phyloP scores from a whole-genome alignment of 2,888 invertebrate species.

The Dicyrtomina minuta region DNA sequence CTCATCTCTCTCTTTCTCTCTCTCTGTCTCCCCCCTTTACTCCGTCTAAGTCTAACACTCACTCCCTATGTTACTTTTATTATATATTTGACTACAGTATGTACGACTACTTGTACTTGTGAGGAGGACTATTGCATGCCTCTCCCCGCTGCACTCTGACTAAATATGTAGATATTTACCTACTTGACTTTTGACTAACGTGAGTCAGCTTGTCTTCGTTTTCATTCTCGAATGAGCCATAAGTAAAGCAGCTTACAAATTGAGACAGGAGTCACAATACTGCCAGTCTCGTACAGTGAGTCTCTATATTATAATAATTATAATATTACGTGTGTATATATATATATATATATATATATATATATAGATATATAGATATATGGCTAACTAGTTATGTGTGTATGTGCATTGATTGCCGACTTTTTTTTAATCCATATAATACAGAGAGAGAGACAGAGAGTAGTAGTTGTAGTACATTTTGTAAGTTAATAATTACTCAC shows the following conservation, averaged over 20 bases:
- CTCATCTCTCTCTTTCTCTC: background rate
- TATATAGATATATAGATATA: too few species aligned
- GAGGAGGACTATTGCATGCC: too few species aligned
- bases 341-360: too few species aligned
- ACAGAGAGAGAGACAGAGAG: too few species aligned
- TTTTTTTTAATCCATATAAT: slow-evolving; percentile 22
- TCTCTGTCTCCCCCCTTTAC: too few species aligned
- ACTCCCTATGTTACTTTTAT: background rate
- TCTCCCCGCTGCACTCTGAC: too few species aligned
- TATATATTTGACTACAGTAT: background rate
- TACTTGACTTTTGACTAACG: slow-evolving; percentile 10
- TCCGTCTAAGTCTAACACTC: background rate
- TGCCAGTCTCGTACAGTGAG: slow-evolving; percentile 19
- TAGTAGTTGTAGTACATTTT: slow-evolving; percentile 2
- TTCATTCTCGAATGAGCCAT: slow-evolving; percentile 23
- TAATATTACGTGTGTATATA: background rate
- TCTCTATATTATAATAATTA: too few species aligned
- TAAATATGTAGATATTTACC: too few species aligned
- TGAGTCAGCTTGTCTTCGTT: slow-evolving; percentile 29
- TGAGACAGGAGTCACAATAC: slow-evolving; percentile 26
- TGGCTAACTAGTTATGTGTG: too few species aligned
- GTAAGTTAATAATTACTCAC: slow-evolving; percentile 15
- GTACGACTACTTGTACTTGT: too few species aligned
- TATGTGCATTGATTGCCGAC: slow-evolving; percentile 9
- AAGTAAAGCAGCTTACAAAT: slow-evolving; percentile 33